Evolutionary conservation across 1,140 invertebrate species (phyloP).

Genomic region (Drosophila sturtevanti): DNA sequence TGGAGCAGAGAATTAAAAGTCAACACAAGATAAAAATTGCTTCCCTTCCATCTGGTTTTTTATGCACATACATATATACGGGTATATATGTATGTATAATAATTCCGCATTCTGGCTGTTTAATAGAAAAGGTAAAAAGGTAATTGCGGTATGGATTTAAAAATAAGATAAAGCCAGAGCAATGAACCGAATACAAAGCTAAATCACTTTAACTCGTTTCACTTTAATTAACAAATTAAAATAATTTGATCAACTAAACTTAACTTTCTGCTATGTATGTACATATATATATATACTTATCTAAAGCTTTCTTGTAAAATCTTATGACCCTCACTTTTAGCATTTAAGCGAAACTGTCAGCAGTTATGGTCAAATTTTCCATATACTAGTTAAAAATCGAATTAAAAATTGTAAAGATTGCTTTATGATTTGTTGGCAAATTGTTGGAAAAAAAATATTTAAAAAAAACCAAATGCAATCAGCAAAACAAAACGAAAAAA

Average conservation of each 20-base stretch:
- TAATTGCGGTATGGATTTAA: neutral
- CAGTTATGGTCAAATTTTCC: constrained; percentile 11
- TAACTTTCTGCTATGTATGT: neutral
- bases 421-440: constrained; percentile 50
- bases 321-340: constrained; percentile 8
- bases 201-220: neutral
- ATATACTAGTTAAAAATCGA: constrained; percentile 24
- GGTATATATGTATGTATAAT: too few relatives aligned
- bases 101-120: neutral
- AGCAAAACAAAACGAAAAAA: constrained; percentile 26
- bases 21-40: constrained; percentile 6
- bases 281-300: too few relatives aligned
- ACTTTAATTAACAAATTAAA: neutral
- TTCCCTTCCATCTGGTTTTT: constrained; percentile 1
- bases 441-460: constrained; percentile 27
- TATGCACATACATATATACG: too few relatives aligned
- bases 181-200: neutral
- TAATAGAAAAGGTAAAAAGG: neutral
- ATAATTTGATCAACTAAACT: neutral
- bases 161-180: neutral
- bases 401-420: constrained; percentile 19
- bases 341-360: constrained; percentile 22
- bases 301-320: neutral
- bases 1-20: constrained; percentile 15
- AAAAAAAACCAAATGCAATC: constrained; percentile 42